These are phyloP conservation scores for Etheostoma cragini DNA, from an alignment of 2,113 vertebrate genomes.

Conservation along the genomic window DNA sequence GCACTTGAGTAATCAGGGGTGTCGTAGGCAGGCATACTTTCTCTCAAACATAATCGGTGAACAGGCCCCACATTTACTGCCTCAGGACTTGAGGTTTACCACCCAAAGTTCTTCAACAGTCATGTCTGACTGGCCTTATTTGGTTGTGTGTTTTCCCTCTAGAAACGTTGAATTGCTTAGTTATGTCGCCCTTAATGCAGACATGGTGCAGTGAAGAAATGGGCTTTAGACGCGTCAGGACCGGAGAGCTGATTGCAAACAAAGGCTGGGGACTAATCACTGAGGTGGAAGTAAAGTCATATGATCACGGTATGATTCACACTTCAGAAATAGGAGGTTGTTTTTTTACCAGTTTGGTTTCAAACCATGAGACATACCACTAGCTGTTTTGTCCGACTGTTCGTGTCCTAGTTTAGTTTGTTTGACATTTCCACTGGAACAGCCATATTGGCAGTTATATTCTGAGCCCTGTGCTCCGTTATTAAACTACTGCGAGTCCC, in stretches of 20 bases:
- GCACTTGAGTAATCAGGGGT: constrained; percentile 39
- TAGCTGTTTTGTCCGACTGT: constrained; percentile 9
- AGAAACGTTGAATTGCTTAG: constrained; percentile 47
- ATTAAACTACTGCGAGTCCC: not conserved
- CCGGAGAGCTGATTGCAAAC: constrained; percentile 20
- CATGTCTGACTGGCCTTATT: constrained; percentile 56
- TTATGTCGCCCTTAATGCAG: constrained; percentile 17
- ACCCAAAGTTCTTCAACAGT: constrained; percentile 18
- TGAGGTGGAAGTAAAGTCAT: constrained; percentile 28
- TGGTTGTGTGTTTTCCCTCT: constrained; percentile 26
- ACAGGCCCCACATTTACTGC: constrained; percentile 31
- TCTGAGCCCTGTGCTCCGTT: not conserved
- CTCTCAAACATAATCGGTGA: constrained; percentile 27
- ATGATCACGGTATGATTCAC: constrained; percentile 34
- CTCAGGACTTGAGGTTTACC: constrained; percentile 46
- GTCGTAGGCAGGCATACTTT: not conserved
- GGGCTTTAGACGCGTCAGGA: constrained; percentile 7
- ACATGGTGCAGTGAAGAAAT: not conserved
- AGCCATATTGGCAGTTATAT: not conserved
- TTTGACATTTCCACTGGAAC: not conserved
- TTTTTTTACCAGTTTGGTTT: not conserved
- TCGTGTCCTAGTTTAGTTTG: not conserved
- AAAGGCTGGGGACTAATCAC: constrained; percentile 34
- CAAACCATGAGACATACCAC: not conserved
- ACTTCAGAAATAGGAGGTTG: not conserved